phyloP scores from a whole-genome alignment of 2,888 invertebrate species.

The Alloscopus bannaensis region DNA sequence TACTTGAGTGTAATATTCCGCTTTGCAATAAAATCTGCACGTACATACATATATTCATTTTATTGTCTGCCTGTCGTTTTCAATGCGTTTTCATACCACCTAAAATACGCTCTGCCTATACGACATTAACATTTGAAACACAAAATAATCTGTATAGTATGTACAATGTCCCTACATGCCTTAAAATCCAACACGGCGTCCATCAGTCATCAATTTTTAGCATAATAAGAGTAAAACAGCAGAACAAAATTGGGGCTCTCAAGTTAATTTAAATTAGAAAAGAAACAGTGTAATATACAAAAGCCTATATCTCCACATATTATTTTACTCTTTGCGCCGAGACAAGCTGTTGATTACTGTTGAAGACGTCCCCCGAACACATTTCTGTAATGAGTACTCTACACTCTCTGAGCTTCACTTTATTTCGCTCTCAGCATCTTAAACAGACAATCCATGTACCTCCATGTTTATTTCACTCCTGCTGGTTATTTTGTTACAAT shows the following conservation, averaged over 20 bases:
- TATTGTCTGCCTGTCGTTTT: too few species aligned
- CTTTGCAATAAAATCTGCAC: too few species aligned
- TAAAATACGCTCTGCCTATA: too few species aligned
- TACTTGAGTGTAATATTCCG: too few species aligned
- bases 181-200: too few species aligned
- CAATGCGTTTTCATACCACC: too few species aligned
- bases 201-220: background rate
- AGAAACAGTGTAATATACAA: slow-evolving; percentile 29
- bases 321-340: slow-evolving; percentile 43
- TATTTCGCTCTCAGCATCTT: slow-evolving; percentile 32
- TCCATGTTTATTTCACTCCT: slow-evolving; percentile 7
- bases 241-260: too few species aligned
- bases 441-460: background rate
- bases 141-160: too few species aligned
- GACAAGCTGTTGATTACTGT: slow-evolving; percentile 28
- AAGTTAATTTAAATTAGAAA: slow-evolving; percentile 62
- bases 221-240: background rate
- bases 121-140: too few species aligned
- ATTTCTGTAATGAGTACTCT: slow-evolving; percentile 7
- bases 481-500: slow-evolving; percentile 3
- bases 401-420: too few species aligned
- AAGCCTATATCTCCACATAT: background rate
- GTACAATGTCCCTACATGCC: too few species aligned
- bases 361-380: slow-evolving; percentile 52
- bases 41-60: too few species aligned